Conservation (phyloP, 2,113 vertebrate genomes). For the Phaethornis superciliosus region DNA sequence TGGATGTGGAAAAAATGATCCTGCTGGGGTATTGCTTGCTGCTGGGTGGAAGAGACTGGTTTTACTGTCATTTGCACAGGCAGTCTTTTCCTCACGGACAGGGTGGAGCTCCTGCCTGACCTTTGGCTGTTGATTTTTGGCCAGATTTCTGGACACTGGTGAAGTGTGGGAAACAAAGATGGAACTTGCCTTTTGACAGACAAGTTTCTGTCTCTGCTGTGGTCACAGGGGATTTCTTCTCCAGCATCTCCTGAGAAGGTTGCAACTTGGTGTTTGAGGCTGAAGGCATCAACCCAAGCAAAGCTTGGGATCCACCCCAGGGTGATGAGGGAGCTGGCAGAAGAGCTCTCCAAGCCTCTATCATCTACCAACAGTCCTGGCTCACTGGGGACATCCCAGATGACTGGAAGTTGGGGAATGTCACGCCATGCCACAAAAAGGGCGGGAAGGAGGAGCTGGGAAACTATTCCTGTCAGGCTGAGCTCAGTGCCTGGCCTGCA, state of each 20-base stretch:
- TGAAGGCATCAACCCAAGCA: not conserved
- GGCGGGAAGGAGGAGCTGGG: too few relatives aligned
- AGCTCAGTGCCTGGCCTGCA: too few relatives aligned
- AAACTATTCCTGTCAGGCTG: too few relatives aligned
- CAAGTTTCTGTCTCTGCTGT: not conserved
- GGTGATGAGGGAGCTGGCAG: too few relatives aligned
- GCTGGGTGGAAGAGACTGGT: not conserved
- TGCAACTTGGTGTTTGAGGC: too few relatives aligned
- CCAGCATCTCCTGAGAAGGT: not conserved
- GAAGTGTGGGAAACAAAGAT: not conserved
- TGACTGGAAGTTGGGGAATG: too few relatives aligned
- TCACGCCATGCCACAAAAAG: too few relatives aligned
- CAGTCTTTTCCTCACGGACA: not conserved
- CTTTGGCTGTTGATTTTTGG: not conserved
- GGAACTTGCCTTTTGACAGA: not conserved
- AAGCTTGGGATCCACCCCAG: too few relatives aligned
- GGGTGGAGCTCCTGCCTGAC: accelerated
- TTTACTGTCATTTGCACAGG: not conserved
- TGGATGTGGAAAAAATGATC: not conserved
- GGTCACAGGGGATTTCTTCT: not conserved
- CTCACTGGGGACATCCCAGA: too few relatives aligned
- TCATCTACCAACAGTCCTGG: too few relatives aligned
- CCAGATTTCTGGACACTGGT: not conserved
- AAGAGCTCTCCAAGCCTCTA: too few relatives aligned
- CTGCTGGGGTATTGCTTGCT: not conserved